phyloP scores from a whole-genome alignment of 2,797 vertebrate genomes.

The Phaenicophaeus curvirostris region DNA sequence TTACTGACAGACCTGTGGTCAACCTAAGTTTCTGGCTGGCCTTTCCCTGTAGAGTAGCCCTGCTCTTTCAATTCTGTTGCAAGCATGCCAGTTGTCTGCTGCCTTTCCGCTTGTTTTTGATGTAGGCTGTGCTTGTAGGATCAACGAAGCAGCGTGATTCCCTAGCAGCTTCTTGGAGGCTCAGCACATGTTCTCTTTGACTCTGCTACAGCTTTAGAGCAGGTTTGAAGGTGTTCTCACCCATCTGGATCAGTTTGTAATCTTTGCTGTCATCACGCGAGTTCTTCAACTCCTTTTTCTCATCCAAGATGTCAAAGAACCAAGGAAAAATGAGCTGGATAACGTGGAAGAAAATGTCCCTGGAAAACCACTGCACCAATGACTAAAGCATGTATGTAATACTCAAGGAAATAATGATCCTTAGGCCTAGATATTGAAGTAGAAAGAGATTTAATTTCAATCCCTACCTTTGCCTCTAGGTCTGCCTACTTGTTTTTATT shows the following conservation, averaged over 20 bases:
- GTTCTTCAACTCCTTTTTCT: neutral
- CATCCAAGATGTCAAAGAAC: neutral
- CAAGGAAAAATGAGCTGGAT: neutral
- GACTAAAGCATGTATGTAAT: neutral
- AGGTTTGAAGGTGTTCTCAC: neutral
- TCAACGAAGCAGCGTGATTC: neutral
- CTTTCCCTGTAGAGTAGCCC: neutral
- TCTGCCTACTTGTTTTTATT: neutral
- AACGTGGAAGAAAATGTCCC: neutral
- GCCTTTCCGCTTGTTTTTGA: neutral
- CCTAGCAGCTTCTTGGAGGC: neutral
- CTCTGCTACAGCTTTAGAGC: neutral
- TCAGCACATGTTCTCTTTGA: neutral
- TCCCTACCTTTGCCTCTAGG: neutral
- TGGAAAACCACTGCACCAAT: neutral
- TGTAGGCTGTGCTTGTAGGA: neutral
- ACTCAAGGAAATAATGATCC: neutral
- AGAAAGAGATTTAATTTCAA: conserved; percentile 7
- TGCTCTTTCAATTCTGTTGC: neutral
- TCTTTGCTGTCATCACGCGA: neutral
- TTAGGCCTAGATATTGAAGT: neutral
- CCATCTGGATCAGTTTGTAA: neutral
- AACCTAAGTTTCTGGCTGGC: neutral
- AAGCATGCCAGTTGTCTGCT: neutral
- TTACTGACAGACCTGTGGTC: neutral